Evolutionary conservation across 2,797 vertebrate genomes (phyloP), one percentile per base, ranked within the genome.

Genomic region (Betta splendens): DNA sequence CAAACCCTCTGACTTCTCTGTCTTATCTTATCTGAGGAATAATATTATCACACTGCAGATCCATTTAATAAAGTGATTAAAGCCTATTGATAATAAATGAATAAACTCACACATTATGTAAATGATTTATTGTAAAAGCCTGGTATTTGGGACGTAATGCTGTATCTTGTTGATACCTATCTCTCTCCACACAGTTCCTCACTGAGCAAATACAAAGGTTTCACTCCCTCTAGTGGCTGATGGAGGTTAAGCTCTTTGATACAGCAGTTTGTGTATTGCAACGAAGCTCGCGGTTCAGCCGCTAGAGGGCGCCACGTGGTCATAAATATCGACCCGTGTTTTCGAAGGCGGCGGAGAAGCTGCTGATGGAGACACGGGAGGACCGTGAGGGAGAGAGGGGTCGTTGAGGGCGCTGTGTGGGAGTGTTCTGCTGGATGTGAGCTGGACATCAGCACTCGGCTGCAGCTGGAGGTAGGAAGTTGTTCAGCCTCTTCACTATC

Each of bases 371-470:
- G 38, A 37, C 26, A 38, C 40, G 63, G 32, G 23, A 36, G 39
- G 39, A 38, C 28, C 28, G 28, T 3, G 9, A 18, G 35, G 44
- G 20, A 12, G 51, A 64, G 62, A 7, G 63, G 28, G 69, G 72
- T 79, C 77, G 71, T 46, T 17, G 32, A 40, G 69, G 70, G 57
- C 69, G 47, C 29, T 46, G 69, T 58, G 83, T 80, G 72, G 76
- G 74, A 23, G 74, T 73, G 59, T 71, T 69, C 75, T 64, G 56
- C 72, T 22, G 29, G 72, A 78, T 77, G 73, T 79, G 60, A 60
- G 57, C 67, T 72, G 43, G 48, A 82, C 43, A 74, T 70, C 29
- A 32, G 37, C 66, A 70, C 38, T 33, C 61, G 29, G 65, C 63
- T 69, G 49, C 48, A 70, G 57, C 39, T 75, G 65, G 56, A 75